Evolutionary conservation across 2,797 vertebrate genomes (phyloP).

Genomic region (Moxostoma hubbsi): DNA sequence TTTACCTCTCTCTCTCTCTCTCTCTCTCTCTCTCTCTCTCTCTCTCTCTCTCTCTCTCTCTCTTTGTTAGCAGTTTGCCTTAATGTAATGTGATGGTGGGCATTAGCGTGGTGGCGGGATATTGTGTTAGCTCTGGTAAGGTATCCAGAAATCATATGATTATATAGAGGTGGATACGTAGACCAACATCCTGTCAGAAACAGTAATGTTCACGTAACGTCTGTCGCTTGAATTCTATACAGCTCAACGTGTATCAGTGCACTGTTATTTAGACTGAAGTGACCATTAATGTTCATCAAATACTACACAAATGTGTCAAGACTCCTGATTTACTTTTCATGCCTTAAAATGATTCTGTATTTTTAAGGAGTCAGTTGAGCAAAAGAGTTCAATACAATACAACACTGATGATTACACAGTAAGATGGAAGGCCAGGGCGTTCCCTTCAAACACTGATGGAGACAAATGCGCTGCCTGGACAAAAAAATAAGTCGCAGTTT

Average conservation of each 20-base stretch:
- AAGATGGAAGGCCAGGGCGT: background rate
- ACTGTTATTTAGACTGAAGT: background rate
- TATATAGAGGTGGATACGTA: slow-evolving; percentile 4
- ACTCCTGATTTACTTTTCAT: background rate
- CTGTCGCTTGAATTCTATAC: slow-evolving; percentile 2
- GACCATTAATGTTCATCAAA: background rate
- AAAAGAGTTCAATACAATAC: background rate
- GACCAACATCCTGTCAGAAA: slow-evolving; percentile 16
- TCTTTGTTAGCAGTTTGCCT: slow-evolving; percentile 65
- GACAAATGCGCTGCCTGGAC: background rate
- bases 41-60: background rate
- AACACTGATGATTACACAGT: background rate
- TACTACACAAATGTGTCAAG: background rate
- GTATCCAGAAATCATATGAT: slow-evolving; percentile 18
- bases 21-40: no score
- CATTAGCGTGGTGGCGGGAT: slow-evolving; percentile 9
- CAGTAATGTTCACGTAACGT: background rate
- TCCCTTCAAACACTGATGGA: background rate
- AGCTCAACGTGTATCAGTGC: background rate
- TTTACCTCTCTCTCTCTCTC: background rate
- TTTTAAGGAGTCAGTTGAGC: background rate
- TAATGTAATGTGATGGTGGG: slow-evolving; percentile 64
- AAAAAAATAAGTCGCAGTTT: background rate
- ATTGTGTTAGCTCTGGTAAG: background rate
- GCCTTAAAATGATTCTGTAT: slow-evolving; percentile 21